Evolutionary conservation across 2,113 vertebrate species (phyloP), one percentile per base, ranked within the genome.

Genomic region (Gorsachius goisagi): DNA sequence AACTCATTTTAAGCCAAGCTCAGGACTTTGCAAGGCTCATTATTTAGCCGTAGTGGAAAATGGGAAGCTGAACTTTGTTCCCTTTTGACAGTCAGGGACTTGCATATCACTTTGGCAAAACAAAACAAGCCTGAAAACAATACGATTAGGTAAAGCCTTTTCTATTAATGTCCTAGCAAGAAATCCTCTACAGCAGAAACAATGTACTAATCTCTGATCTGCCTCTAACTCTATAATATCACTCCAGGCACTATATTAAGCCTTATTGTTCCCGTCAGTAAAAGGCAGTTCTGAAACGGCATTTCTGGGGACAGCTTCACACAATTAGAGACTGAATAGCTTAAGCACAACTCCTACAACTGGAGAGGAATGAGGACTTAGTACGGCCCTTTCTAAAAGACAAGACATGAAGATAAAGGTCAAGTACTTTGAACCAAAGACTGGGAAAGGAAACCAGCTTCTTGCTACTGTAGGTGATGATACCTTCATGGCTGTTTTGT

Each of bases 211-310:
- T 94, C 95, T 96, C 82, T 2, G 4, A 93, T 86, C 79, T 83
- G 85, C 85, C 75, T 88, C 81, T 85, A 89, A 26, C 45, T 73
- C 82, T 53, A 67, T 91, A 91, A 94, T 96, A 92, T 78, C 85
- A 90, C 58, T 91, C 41, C 75, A 86, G 53, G 72, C 75, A 82
- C 95, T 97, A 96, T 96, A 96, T 96, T 96, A 95, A 97, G 92
- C 85, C 76, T 95, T 94, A 95, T 95, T 96, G 96, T 96, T 97
- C 79, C 41, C 83, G 37, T 67, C 73, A 78, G 76, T 59, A 89
- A 90, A 95, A 93, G 47, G 83, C 69, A 58, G 79, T 22, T 78
- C 90, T 81, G 62, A 75, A 78, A 85, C 30, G 72, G 33, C 0
- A 0, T 81, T 96, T 89, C 83, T 94, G 50, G 52, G 72, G 82